phyloP scores from a whole-genome alignment of 2,113 vertebrate genomes.

The Ascaphus truei region DNA sequence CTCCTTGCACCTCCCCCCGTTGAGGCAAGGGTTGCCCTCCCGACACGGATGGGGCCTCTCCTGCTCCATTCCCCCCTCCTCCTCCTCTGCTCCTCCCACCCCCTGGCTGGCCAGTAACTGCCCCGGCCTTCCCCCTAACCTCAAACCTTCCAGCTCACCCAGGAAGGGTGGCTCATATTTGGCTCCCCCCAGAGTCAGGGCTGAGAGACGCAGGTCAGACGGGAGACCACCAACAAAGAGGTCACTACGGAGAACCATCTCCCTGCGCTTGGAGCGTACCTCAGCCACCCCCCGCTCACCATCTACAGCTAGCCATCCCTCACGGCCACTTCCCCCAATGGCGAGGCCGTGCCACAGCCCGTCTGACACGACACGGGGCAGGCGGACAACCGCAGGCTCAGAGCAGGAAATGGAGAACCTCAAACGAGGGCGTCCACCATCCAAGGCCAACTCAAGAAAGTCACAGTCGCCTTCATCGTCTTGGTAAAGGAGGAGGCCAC shows the following conservation, averaged over 20 bases:
- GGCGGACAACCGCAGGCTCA: conserved; percentile 77
- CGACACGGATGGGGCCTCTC: conserved; percentile 69
- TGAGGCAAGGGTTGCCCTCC: conserved; percentile 79
- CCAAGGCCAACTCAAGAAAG: conserved; percentile 86
- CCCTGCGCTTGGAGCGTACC: conserved; percentile 83
- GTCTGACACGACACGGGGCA: conserved; percentile 72
- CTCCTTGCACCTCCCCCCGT: conserved; percentile 77
- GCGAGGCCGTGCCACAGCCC: conserved; percentile 86
- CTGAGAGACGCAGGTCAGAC: conserved; percentile 86
- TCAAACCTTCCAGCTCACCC: conserved; percentile 80
- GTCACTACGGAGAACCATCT: conserved; percentile 87
- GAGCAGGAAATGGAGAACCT: conserved; percentile 89
- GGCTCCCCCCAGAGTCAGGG: conserved; percentile 86
- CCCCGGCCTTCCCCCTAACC: conserved; percentile 74
- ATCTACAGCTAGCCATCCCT: conserved; percentile 79
- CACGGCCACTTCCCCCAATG: conserved; percentile 72
- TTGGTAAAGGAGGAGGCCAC: conserved; percentile 83
- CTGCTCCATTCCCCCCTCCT: conserved; percentile 75
- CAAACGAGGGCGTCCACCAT: conserved; percentile 75
- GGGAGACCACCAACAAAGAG: conserved; percentile 88
- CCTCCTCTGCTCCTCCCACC: conserved; percentile 77
- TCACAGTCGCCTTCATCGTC: conserved; percentile 93
- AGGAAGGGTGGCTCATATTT: conserved; percentile 90
- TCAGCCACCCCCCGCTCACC: conserved; percentile 75
- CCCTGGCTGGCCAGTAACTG: conserved; percentile 82